phyloP scores from a whole-genome alignment of 2,797 vertebrate genomes.

The Pempheris klunzingeri region DNA sequence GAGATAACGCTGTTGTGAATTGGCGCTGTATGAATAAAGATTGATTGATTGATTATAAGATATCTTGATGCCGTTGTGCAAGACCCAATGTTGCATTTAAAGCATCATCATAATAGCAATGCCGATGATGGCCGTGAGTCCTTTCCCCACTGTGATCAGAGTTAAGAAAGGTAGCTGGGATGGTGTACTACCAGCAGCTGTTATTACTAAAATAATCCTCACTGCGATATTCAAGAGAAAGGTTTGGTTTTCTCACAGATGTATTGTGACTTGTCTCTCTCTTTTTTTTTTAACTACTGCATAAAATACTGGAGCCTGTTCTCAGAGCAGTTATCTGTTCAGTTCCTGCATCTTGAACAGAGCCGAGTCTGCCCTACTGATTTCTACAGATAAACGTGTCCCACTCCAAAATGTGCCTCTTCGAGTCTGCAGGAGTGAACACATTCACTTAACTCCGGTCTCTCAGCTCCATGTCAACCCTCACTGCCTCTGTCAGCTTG shows the following conservation, averaged over 20 bases:
- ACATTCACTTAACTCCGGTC: neutral
- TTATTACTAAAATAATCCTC: neutral
- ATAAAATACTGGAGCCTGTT: constrained; percentile 12
- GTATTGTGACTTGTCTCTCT: neutral
- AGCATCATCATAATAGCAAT: neutral
- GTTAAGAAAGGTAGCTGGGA: neutral
- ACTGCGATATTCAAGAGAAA: neutral
- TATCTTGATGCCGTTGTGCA: neutral
- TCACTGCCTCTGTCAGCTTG: constrained; percentile 68
- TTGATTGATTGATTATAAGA: too few relatives aligned
- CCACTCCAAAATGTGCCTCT: neutral
- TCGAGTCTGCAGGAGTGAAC: neutral
- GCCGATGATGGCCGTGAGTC: neutral
- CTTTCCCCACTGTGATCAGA: neutral
- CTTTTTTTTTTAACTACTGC: neutral
- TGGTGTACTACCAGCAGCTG: neutral
- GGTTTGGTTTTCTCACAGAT: neutral
- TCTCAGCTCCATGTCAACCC: neutral
- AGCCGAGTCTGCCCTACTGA: constrained; percentile 17
- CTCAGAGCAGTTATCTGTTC: constrained; percentile 5
- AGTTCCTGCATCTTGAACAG: constrained; percentile 11
- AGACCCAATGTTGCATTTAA: neutral
- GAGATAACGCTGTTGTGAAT: too few relatives aligned
- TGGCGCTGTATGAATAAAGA: too few relatives aligned
- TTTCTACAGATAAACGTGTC: constrained; percentile 22